Evolutionary conservation across 2,888 invertebrate species (phyloP).

Genomic region (Pandemis cinnamomeana): DNA sequence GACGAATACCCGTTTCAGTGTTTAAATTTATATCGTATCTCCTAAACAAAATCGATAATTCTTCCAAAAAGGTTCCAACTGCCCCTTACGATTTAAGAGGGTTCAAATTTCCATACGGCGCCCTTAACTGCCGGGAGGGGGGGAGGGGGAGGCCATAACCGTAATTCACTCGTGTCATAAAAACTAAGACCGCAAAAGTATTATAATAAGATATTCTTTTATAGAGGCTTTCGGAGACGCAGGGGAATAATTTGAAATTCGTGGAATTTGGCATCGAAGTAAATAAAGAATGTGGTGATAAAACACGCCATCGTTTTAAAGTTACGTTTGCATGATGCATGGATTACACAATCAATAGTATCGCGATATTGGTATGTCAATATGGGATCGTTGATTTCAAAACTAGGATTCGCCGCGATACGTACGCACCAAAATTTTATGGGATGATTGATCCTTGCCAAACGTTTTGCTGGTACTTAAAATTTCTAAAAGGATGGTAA

Average conservation of each 20-base stretch:
- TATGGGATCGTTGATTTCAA: no score
- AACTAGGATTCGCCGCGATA: no score
- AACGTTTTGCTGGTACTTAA: no score
- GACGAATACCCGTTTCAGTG: no score
- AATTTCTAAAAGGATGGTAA: no score
- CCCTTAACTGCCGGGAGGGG: slow-evolving; percentile 54
- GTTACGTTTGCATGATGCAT: no score
- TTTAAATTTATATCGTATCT: neutral
- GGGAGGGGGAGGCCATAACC: slow-evolving; percentile 68
- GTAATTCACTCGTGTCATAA: slow-evolving; percentile 76
- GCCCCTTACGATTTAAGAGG: slow-evolving; percentile 54
- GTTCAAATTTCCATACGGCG: slow-evolving; percentile 70
- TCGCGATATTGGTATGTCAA: no score
- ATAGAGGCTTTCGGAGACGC: slow-evolving; percentile 15
- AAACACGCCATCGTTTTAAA: no score
- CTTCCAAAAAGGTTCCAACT: slow-evolving; percentile 8
- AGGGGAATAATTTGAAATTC: slow-evolving; percentile 26
- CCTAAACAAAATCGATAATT: slow-evolving; percentile 24
- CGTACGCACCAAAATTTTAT: no score
- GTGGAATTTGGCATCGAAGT: neutral
- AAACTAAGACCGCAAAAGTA: slow-evolving; percentile 75
- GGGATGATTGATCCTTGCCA: no score
- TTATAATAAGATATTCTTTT: slow-evolving; percentile 59
- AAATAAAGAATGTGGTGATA: no score
- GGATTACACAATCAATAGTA: no score